These are phyloP conservation scores for Oryzias celebensis DNA, from an alignment of 2,113 vertebrate genomes.

Conservation along the genomic window DNA sequence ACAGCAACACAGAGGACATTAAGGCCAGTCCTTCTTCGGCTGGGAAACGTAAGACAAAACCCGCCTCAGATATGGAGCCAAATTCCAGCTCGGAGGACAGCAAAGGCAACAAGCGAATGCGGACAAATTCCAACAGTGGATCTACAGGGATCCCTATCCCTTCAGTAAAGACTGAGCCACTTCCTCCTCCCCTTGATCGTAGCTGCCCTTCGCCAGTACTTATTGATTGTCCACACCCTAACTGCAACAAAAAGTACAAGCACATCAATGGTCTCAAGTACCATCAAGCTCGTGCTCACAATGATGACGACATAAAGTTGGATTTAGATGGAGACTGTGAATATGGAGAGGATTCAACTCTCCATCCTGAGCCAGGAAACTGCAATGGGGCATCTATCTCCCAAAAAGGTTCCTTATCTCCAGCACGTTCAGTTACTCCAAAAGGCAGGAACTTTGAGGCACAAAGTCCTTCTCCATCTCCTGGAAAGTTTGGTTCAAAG, in stretches of 20 bases:
- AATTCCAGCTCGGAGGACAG: constrained; percentile 99
- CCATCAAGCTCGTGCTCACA: constrained; percentile 97
- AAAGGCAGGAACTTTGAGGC: constrained; percentile 93
- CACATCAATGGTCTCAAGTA: constrained; percentile 99
- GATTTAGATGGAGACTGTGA: constrained; percentile 94
- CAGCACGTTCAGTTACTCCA: constrained; percentile 91
- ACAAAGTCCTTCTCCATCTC: constrained; percentile 92
- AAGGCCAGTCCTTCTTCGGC: constrained; percentile 94
- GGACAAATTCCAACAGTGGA: constrained; percentile 87
- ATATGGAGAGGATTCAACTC: constrained; percentile 88
- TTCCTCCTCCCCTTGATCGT: constrained; percentile 83
- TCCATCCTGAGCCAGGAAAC: constrained; percentile 85
- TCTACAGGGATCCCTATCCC: constrained; percentile 71
- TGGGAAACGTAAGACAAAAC: constrained; percentile 93
- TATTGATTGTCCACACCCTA: constrained; percentile 97
- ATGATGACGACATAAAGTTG: constrained; percentile 91
- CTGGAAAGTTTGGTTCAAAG: constrained; percentile 89
- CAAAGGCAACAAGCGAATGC: constrained; percentile 97
- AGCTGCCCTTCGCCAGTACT: constrained; percentile 94
- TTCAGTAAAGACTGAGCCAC: constrained; percentile 85
- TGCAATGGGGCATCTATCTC: constrained; percentile 88
- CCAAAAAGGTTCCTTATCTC: constrained; percentile 94
- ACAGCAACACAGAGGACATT: constrained; percentile 86
- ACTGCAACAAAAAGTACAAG: constrained; percentile 99
- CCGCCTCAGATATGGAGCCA: constrained; percentile 95